Conservation (phyloP, 2,113 vertebrate species). For the Catharus fuscescens region DNA sequence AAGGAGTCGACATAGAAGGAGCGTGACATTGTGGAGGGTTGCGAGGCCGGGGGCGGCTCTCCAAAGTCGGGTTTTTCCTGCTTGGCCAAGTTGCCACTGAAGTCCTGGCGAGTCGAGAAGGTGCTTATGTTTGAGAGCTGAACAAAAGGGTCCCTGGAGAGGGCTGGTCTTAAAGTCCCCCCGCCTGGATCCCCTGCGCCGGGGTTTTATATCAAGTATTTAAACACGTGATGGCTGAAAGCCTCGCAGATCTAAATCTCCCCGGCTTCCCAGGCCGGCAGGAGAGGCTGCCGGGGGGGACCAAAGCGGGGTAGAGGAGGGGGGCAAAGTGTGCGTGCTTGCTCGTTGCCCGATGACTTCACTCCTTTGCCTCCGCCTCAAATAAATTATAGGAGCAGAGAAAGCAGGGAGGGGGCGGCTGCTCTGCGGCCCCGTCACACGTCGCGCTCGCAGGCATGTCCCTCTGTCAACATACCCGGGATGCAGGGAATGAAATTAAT, state of each 20-base stretch:
- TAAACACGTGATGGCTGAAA: slow-evolving; percentile 87
- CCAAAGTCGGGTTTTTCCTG: not conserved
- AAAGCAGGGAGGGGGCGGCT: slow-evolving; percentile 6
- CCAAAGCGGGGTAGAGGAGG: not conserved
- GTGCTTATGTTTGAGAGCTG: slow-evolving; percentile 91
- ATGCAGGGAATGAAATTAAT: not conserved
- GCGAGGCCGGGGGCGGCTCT: not conserved
- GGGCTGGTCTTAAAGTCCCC: slow-evolving; percentile 93
- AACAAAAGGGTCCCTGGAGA: slow-evolving; percentile 98
- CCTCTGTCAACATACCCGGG: not conserved
- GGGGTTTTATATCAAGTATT: slow-evolving; percentile 86
- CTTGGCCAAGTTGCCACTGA: slow-evolving; percentile 71
- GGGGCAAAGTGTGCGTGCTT: not conserved
- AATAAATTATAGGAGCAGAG: slow-evolving; percentile 15
- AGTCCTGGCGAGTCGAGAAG: slow-evolving; percentile 85
- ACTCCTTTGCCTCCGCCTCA: not conserved
- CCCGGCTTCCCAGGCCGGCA: slow-evolving; percentile 65
- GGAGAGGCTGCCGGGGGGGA: slow-evolving; percentile 62
- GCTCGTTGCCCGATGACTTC: not conserved
- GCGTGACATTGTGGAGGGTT: slow-evolving; percentile 84
- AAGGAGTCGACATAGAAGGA: slow-evolving; percentile 98
- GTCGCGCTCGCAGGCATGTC: not conserved
- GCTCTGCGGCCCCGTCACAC: not conserved
- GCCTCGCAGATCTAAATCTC: slow-evolving; percentile 81
- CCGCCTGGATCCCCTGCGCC: slow-evolving; percentile 88